Conservation (phyloP, 2,113 vertebrate species). For the Actinemys pallida region DNA sequence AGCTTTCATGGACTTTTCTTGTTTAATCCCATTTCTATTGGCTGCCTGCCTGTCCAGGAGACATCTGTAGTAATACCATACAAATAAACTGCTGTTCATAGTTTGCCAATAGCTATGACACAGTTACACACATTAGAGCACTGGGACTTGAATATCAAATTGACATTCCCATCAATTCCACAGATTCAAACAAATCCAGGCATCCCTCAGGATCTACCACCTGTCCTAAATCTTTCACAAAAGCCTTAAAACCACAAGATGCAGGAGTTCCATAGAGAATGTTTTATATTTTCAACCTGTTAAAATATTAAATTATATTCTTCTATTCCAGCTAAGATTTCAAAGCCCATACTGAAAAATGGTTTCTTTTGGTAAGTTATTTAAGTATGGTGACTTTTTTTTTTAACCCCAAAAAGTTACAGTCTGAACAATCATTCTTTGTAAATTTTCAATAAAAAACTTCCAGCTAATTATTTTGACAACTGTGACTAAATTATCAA, state of each 20-base stretch:
- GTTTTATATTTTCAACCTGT: rapidly evolving
- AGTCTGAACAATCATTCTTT: rapidly evolving
- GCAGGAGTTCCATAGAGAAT: neutral
- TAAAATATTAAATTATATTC: neutral
- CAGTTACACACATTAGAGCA: constrained; percentile 29
- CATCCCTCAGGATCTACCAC: neutral
- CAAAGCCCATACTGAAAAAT: rapidly evolving
- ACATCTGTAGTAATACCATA: rapidly evolving
- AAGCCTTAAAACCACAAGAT: neutral
- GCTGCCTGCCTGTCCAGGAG: neutral
- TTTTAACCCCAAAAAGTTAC: neutral
- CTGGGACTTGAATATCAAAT: neutral
- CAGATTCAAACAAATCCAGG: neutral
- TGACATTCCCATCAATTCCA: neutral
- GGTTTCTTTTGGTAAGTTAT: constrained; percentile 11
- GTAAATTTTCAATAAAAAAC: neutral
- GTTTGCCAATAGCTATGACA: constrained; percentile 1
- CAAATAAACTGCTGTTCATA: constrained; percentile 3
- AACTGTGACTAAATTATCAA: constrained; percentile 50
- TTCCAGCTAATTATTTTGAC: constrained; percentile 63
- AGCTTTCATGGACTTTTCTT: neutral
- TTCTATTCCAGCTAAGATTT: neutral
- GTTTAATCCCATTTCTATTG: neutral
- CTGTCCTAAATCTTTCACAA: neutral
- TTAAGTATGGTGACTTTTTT: neutral